Evolutionary conservation across 2,113 vertebrate species (phyloP), one percentile per base, ranked within the genome.

Genomic region (Leptobrachium ailaonicum): DNA sequence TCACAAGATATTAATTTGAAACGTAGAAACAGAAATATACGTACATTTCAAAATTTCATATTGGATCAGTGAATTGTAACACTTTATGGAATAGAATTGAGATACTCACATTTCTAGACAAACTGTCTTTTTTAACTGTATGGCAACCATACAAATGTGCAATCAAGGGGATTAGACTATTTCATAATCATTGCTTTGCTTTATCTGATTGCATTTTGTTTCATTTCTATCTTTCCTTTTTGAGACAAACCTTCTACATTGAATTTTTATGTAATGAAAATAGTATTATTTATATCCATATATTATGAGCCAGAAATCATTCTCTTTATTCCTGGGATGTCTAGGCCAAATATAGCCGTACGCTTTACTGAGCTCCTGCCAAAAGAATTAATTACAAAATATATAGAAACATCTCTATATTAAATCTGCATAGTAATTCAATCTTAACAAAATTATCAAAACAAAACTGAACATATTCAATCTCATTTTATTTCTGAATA

Each of bases 341-440:
- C 32, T 43, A 66, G 32, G 45, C 69, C 69, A 79, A 72, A 50
- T 13, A 78, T 71, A 66, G 44, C 47, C 66, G 40, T 42, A 40
- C 72, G 58, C 71, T 79, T 66, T 72, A 4, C 54, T 72, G 69
- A 72, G 32, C 20, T 54, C 5, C 69, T 73, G 69, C 77, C 69
- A 72, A 79, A 53, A 41, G 13, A 73, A 54, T 79, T 72, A 6
- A 79, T 72, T 73, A 41, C 9, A 54, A 44, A 71, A 63, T 79
- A 11, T 79, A 66, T 79, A 73, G 69, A 79, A 72, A 71, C 68
- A 47, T 78, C 6, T 8, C 41, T 66, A 54, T 32, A 54, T 79
- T 79, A 40, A 44, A 41, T 13, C 56, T 50, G 9, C 32, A 64
- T 47, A 40, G 14, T 50, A 79, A 79, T 64, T 72, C 6, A n/a